Percentiles rank a stretch among this genome's conserved stretches.
phyloP scores from a whole-genome alignment of 2,113 vertebrate genomes.

The Phyllostomus discolor region DNA sequence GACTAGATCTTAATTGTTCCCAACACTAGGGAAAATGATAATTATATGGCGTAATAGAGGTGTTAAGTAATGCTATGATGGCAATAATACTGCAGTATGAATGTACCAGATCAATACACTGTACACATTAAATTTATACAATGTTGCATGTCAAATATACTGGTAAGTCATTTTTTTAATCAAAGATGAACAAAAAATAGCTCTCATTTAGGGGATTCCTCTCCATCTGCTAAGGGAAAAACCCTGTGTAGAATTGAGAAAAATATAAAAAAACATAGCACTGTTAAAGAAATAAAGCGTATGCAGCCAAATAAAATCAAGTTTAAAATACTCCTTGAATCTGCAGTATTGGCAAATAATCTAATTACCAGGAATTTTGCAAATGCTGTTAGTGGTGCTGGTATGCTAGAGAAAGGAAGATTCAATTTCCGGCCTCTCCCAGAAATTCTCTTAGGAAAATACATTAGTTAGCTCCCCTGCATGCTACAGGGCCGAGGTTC shows the following conservation, averaged over 20 bases:
- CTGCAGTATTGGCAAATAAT: slow-evolving; percentile 6
- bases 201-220: not conserved
- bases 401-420: not conserved
- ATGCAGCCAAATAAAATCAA: slow-evolving; percentile 33
- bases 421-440: slow-evolving; percentile 16
- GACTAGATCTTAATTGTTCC: not conserved
- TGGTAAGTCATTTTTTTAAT: not conserved
- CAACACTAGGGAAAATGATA: not conserved
- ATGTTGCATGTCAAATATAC: not conserved
- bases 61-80: not conserved
- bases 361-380: slow-evolving; percentile 6
- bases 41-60: not conserved
- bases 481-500: not conserved
- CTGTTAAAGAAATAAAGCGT: slow-evolving; percentile 6
- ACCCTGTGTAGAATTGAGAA: not conserved
- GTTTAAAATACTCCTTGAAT: not conserved
- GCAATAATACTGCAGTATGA: not conserved
- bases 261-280: not conserved
- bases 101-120: not conserved
- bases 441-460: slow-evolving; percentile 36
- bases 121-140: not conserved
- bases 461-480: not conserved
- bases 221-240: not conserved
- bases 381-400: not conserved
- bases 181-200: not conserved